Percentiles rank a stretch among this genome's conserved stretches.
These are phyloP conservation scores for Leucophenga montana DNA, from an alignment of 2,888 invertebrate genomes.

Conservation along the genomic window DNA sequence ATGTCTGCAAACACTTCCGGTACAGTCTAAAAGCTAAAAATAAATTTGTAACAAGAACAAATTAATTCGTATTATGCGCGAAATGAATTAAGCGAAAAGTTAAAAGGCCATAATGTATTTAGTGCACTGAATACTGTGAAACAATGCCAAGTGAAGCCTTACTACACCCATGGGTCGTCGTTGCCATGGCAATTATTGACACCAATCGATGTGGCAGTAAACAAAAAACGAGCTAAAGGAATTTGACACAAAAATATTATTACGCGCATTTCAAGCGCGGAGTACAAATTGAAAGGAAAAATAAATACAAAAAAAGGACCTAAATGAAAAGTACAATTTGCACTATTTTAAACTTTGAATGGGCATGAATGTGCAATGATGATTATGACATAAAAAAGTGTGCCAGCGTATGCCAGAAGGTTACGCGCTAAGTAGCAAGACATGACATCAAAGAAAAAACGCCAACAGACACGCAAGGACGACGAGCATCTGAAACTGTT, in stretches of 20 bases:
- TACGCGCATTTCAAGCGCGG: slow-evolving; percentile 27
- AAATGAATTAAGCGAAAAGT: background rate
- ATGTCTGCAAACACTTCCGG: slow-evolving; percentile 4
- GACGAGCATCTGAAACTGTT: slow-evolving; percentile 62
- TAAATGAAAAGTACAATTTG: slow-evolving; percentile 3
- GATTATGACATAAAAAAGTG: no score
- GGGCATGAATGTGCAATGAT: slow-evolving; percentile 22
- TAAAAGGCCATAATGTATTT: no score
- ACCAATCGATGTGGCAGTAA: slow-evolving; percentile 11
- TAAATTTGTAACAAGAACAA: background rate
- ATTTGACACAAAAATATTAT: slow-evolving; percentile 25
- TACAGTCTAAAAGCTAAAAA: slow-evolving; percentile 9
- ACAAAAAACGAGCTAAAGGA: slow-evolving; percentile 32
- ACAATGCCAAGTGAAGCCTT: background rate
- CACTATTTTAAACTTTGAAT: slow-evolving; percentile 49
- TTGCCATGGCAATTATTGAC: slow-evolving; percentile 9
- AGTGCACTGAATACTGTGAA: background rate
- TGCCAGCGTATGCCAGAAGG: background rate
- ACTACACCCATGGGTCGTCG: background rate
- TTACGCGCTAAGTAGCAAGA: background rate
- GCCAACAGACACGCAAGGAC: slow-evolving; percentile 37
- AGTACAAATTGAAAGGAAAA: background rate
- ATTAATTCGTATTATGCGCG: background rate
- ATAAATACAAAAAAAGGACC: background rate
- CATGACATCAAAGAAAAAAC: slow-evolving; percentile 44